A percentile compares a stretch with the other conserved stretches of the same genome.
Conservation (phyloP, 2,797 vertebrate genomes). For the Petrocephalus schoutedeni region DNA sequence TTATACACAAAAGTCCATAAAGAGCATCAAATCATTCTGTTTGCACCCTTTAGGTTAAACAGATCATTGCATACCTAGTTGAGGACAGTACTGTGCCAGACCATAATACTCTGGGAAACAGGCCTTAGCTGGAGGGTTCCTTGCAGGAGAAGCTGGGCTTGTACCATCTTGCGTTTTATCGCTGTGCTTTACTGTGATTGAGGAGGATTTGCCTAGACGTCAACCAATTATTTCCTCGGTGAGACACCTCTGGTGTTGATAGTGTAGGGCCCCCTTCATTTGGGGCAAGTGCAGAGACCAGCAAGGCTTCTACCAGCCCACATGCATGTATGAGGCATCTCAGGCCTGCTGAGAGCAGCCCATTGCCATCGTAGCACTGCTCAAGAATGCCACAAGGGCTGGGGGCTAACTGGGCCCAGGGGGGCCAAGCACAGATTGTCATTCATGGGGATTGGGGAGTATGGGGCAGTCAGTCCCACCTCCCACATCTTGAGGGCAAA, state of each 20-base stretch:
- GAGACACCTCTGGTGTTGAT: not conserved
- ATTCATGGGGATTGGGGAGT: not conserved
- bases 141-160: not conserved
- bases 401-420: not conserved
- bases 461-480: not conserved
- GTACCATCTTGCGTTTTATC: not conserved
- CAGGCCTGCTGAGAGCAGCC: not conserved
- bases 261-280: not conserved
- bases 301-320: not conserved
- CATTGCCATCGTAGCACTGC: not conserved
- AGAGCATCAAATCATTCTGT: not conserved
- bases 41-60: not conserved
- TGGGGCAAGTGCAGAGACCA: not conserved
- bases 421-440: not conserved
- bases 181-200: not conserved
- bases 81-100: not conserved
- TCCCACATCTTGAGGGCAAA: not conserved
- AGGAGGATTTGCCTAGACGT: not conserved
- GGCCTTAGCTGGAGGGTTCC: not conserved
- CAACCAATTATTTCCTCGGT: constrained; percentile 11
- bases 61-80: not conserved
- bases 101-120: not conserved
- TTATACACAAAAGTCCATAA: not conserved
- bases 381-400: constrained; percentile 24
- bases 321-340: not conserved